A percentile compares a stretch with the other conserved stretches of the same genome.
Evolutionary conservation across 2,888 invertebrate species (phyloP).

Genomic region (Ornithoptera alexandrae): DNA sequence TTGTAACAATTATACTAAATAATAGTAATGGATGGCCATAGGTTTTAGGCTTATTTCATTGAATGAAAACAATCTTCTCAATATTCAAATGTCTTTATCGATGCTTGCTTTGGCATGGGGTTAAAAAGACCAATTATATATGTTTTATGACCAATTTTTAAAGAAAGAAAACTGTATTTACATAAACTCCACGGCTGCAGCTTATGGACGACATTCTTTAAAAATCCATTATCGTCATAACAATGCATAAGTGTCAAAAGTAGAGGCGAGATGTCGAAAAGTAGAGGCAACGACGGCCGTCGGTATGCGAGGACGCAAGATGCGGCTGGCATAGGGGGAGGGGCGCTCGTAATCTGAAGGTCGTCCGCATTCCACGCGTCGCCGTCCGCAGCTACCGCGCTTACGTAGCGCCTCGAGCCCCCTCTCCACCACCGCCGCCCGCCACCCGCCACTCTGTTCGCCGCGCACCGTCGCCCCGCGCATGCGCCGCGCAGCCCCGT

Average conservation of each 20-base stretch:
- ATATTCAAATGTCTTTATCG: constrained; percentile 19
- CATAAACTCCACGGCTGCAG: constrained; percentile 25
- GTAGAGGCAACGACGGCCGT: constrained; percentile 71
- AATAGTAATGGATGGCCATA: too few relatives aligned
- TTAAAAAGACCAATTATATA: constrained; percentile 26
- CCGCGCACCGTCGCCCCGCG: too few relatives aligned
- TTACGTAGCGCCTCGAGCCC: constrained; percentile 73
- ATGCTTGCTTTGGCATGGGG: constrained; percentile 20
- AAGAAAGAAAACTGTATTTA: constrained; percentile 23
- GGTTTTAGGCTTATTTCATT: too few relatives aligned
- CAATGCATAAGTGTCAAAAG: constrained; percentile 72
- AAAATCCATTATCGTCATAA: constrained; percentile 49
- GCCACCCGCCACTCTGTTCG: too few relatives aligned
- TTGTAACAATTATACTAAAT: too few relatives aligned
- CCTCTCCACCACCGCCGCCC: constrained; percentile 24
- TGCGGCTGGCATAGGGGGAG: constrained; percentile 75
- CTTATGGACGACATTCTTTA: constrained; percentile 36
- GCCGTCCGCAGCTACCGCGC: constrained; percentile 80
- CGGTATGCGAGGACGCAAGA: constrained; percentile 80
- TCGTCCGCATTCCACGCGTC: constrained; percentile 80
- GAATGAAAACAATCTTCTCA: not conserved
- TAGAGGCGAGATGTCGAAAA: constrained; percentile 74
- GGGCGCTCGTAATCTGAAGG: constrained; percentile 79
- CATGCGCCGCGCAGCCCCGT: constrained; percentile 3
- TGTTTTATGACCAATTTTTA: constrained; percentile 19